Evolutionary conservation across 2,113 vertebrate genomes (phyloP), one percentile per base, ranked within the genome.

Genomic region (Anoura caudifer): DNA sequence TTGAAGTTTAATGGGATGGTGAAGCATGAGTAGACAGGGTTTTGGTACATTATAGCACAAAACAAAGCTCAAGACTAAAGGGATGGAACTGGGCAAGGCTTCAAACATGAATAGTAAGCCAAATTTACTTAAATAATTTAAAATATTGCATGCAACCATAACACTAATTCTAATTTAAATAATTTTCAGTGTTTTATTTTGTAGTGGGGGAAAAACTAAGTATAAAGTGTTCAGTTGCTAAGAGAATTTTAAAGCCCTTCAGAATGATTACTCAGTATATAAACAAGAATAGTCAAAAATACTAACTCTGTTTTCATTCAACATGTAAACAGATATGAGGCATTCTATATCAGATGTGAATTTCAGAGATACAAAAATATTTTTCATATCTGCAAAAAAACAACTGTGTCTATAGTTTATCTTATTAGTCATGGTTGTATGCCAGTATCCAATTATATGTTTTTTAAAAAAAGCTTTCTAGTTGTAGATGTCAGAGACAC

Each of bases 351-450:
- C 65, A 95, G 70, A 91, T 52, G 36, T 28, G 5, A 38, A 28
- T 97, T 54, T 93, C 13, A 91, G 22, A 15, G 94, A 82, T 90
- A 92, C 7, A 88, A 76, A 92, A 93, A 70, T 85, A 76, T 91
- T 97, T 97, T 94, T 33, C 38, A 22, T 16, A 69, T 26, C 33
- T 82, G 16, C 19, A 91, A 91, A 96, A 96, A 0, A 1, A 10
- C 1, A 54, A 63, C 69, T 70, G 5, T 93, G 45, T 75, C 91
- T 93, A 86, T 0, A 50, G 7, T 33, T 94, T 96, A 94, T 95
- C 50, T 94, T 94, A 97, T 93, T 20, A 0, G 95, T 10, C 17
- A 87, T 43, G 0, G 0, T 80, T 97, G 26, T 63, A 54, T 26
- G 59, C 96, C 59, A 72, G 15, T 50, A 20, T 50, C 76, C 8